Percentiles rank a stretch among this genome's conserved stretches.
phyloP scores from a whole-genome alignment of 2,113 vertebrate genomes.

The Ceuthmochares aereus region DNA sequence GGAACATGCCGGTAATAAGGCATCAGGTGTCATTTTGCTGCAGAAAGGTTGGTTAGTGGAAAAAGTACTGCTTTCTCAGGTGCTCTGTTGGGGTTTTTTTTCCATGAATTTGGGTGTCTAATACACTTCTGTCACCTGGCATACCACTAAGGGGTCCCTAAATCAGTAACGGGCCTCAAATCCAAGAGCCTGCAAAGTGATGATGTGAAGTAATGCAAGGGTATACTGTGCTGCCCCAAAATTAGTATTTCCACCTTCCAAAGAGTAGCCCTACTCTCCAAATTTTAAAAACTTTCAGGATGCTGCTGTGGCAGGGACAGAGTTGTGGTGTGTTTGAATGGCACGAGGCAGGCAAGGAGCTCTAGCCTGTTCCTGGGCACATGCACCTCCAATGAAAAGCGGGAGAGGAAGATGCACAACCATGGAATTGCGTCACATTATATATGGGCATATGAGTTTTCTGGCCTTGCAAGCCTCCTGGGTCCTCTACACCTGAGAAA shows the following conservation, averaged over 20 bases:
- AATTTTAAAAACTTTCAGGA: background rate
- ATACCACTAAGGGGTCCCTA: background rate
- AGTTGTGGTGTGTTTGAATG: background rate
- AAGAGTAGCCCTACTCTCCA: background rate
- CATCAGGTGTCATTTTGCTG: background rate
- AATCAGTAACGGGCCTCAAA: background rate
- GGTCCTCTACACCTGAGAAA: background rate
- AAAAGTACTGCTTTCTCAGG: background rate
- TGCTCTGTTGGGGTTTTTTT: background rate
- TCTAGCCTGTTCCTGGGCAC: background rate
- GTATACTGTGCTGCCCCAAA: background rate
- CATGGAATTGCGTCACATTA: accelerated
- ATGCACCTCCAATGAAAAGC: accelerated
- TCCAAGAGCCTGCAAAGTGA: background rate
- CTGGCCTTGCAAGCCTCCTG: background rate
- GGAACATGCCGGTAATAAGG: background rate
- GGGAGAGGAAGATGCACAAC: background rate
- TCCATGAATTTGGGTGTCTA: background rate
- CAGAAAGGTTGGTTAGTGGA: background rate
- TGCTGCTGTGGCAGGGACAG: background rate
- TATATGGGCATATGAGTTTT: background rate
- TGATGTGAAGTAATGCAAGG: background rate
- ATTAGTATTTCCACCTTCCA: background rate
- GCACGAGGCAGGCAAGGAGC: accelerated
- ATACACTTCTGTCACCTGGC: background rate